phyloP scores from a whole-genome alignment of 2,888 invertebrate species.

The Quadroppia sp. region DNA sequence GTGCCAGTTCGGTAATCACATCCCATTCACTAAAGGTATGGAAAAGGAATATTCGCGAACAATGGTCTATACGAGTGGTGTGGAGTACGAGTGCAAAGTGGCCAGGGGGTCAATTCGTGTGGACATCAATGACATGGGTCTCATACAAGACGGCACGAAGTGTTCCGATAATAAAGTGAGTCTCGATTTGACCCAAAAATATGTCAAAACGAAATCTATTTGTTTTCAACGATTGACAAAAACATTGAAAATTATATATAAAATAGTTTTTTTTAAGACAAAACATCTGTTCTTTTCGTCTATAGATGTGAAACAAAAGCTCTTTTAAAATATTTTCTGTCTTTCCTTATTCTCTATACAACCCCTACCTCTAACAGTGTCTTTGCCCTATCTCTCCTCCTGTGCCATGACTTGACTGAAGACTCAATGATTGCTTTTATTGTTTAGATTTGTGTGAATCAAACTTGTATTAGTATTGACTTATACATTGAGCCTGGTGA shows the following conservation, averaged over 20 bases:
- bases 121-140: conserved; percentile 71
- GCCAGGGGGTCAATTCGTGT: conserved; percentile 63
- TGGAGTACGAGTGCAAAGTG: conserved; percentile 86
- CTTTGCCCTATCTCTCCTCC: conserved; percentile 23
- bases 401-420: not conserved
- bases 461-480: conserved; percentile 80
- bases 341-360: not conserved
- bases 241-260: not conserved
- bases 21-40: conserved; percentile 72
- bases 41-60: conserved; percentile 81
- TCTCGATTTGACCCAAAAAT: not conserved
- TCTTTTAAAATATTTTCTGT: conserved; percentile 13
- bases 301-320: not conserved
- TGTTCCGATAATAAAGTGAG: conserved; percentile 79
- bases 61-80: conserved; percentile 78
- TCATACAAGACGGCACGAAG: conserved; percentile 88
- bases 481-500: conserved; percentile 77
- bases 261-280: not conserved
- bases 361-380: not conserved
- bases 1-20: conserved; percentile 79
- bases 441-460: conserved; percentile 75
- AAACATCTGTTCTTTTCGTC: conserved; percentile 18
- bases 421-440: not conserved
- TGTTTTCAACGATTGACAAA: not conserved
- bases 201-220: not conserved